These are phyloP conservation scores for Jaculus jaculus DNA, from an alignment of 2,113 vertebrate genomes.

Conservation along the genomic window DNA sequence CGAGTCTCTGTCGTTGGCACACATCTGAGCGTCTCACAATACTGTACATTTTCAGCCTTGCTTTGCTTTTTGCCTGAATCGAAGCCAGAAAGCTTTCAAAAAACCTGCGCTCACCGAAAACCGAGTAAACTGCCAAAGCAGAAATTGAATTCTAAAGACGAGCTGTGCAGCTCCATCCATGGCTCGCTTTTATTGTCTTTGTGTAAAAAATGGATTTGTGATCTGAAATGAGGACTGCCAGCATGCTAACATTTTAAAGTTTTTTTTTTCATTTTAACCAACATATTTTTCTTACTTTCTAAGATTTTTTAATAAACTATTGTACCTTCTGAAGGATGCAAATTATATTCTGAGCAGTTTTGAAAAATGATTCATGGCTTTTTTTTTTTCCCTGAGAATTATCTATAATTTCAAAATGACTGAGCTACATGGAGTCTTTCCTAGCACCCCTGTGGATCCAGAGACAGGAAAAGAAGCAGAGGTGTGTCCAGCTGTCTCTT, in stretches of 20 bases:
- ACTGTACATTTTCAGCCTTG: conserved; percentile 54
- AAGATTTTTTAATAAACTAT: conserved; percentile 17
- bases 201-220: conserved; percentile 54
- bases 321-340: background rate
- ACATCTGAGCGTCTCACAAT: background rate
- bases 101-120: conserved; percentile 68
- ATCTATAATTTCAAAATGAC: background rate
- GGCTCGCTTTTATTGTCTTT: conserved; percentile 51
- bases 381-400: background rate
- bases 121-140: conserved; percentile 73
- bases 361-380: background rate
- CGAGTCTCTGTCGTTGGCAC: conserved; percentile 6
- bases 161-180: conserved; percentile 16
- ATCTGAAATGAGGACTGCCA: background rate
- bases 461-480: rapidly evolving
- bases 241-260: background rate
- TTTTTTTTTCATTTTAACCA: background rate
- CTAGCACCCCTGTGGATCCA: rapidly evolving
- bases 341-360: background rate
- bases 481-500: rapidly evolving
- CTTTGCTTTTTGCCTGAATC: conserved; percentile 68
- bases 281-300: conserved; percentile 2
- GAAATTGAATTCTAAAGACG: conserved; percentile 73
- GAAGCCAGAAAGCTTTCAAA: conserved; percentile 76
- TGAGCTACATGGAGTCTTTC: rapidly evolving